phyloP scores from a whole-genome alignment of 2,797 vertebrate genomes.

The Lophius americanus region DNA sequence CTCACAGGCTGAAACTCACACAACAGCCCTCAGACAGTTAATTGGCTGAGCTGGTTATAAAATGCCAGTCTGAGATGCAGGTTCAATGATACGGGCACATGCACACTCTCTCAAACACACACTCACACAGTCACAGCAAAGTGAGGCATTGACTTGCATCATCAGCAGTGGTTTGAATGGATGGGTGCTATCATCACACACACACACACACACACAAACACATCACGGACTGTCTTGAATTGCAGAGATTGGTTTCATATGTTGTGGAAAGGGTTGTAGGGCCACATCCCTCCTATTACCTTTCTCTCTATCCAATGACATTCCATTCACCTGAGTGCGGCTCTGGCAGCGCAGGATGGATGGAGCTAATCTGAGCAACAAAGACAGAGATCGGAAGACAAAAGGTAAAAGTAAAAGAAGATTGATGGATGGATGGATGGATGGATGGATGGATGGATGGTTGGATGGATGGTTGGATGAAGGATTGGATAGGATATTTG shows the following conservation, averaged over 20 bases:
- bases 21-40: constrained; percentile 53
- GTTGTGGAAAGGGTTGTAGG: constrained; percentile 64
- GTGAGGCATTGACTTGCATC: constrained; percentile 61
- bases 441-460: constrained; percentile 14
- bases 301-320: constrained; percentile 57
- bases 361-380: constrained; percentile 56
- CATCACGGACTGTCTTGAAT: constrained; percentile 49
- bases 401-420: neutral
- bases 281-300: constrained; percentile 71
- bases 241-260: constrained; percentile 75
- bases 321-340: constrained; percentile 58
- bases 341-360: constrained; percentile 43
- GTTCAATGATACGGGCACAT: constrained; percentile 46
- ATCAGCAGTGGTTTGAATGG: constrained; percentile 57
- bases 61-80: constrained; percentile 55
- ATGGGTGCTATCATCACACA: constrained; percentile 62
- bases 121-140: constrained; percentile 52
- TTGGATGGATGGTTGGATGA: neutral
- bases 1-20: constrained; percentile 45
- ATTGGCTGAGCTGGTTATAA: constrained; percentile 64
- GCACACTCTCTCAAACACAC: constrained; percentile 41
- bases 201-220: constrained; percentile 39
- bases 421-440: constrained; percentile 24
- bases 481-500: too few species aligned
- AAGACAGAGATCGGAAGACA: constrained; percentile 11